Evolutionary conservation across 2,797 vertebrate genomes (phyloP).

Genomic region (Trachurus trachurus): DNA sequence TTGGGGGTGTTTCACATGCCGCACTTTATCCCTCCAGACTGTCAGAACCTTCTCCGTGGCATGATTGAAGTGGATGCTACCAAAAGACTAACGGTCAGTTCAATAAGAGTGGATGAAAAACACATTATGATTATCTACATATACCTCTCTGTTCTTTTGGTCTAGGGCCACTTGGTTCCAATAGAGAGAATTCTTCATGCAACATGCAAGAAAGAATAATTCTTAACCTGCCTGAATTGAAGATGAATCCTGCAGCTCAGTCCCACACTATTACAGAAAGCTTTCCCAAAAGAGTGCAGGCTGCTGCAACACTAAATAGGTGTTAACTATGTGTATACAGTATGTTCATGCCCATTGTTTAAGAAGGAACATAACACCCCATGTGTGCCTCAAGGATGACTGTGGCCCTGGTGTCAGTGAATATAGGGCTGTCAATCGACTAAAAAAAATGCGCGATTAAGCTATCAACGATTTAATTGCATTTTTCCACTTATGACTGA

Average conservation of each 20-base stretch:
- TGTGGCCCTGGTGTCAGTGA: no score
- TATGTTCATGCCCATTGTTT: background rate
- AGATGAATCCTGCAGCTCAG: background rate
- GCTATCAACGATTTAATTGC: no score
- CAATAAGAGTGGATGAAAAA: background rate
- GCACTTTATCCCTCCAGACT: constrained; percentile 99
- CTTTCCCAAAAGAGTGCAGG: background rate
- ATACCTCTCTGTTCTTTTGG: background rate
- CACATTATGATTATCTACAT: background rate
- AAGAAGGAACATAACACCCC: background rate
- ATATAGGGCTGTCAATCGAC: no score
- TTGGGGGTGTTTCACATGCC: constrained; percentile 99
- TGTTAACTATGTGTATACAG: background rate
- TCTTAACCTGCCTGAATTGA: background rate
- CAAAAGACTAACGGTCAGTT: constrained; percentile 94
- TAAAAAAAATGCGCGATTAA: no score
- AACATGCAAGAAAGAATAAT: background rate
- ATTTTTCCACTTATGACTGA: no score
- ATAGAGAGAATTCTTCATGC: background rate
- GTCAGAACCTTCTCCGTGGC: constrained; percentile 97
- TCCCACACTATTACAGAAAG: background rate
- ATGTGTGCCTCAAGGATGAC: background rate
- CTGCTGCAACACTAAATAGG: background rate
- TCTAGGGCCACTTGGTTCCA: background rate
- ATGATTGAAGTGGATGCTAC: constrained; percentile 99